Evolutionary conservation across 2,797 vertebrate species (phyloP).

Genomic region (Vipera latastei): DNA sequence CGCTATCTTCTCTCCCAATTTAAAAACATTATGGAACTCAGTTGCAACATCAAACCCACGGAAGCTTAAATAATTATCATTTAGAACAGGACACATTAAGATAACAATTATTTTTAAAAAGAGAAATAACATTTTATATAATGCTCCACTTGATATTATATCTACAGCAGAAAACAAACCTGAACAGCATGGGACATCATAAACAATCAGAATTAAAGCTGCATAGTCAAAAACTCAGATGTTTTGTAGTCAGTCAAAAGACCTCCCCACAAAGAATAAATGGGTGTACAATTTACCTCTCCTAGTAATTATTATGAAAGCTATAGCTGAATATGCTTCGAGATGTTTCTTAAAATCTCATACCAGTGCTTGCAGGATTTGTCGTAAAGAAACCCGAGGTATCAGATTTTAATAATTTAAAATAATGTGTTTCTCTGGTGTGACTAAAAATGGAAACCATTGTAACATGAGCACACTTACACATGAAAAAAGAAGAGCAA

Average conservation of each 20-base stretch:
- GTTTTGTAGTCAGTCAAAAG: conserved; percentile 16
- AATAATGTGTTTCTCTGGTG: neutral
- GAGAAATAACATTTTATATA: conserved; percentile 8
- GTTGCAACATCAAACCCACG: conserved; percentile 41
- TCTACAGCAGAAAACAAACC: conserved; percentile 33
- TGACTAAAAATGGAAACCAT: neutral
- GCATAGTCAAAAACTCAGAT: neutral
- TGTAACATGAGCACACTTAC: conserved; percentile 26
- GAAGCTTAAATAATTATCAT: conserved; percentile 41
- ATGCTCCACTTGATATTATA: conserved; percentile 30
- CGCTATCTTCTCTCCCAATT: neutral
- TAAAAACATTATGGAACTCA: conserved; percentile 52
- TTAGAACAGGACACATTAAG: conserved; percentile 39
- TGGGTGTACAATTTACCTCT: conserved; percentile 10
- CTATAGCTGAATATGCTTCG: conserved; percentile 17
- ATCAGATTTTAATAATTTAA: conserved; percentile 27
- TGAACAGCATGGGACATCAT: conserved; percentile 23
- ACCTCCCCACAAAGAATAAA: neutral
- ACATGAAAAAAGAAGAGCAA: conserved; percentile 6
- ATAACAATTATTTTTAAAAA: conserved; percentile 18
- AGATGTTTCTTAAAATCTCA: neutral
- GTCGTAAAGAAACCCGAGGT: neutral
- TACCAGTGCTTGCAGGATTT: conserved; percentile 15
- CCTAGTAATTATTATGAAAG: neutral
- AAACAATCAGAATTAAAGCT: conserved; percentile 25